Conservation (phyloP, 2,888 invertebrate species). For the Malacosoma neustria region DNA sequence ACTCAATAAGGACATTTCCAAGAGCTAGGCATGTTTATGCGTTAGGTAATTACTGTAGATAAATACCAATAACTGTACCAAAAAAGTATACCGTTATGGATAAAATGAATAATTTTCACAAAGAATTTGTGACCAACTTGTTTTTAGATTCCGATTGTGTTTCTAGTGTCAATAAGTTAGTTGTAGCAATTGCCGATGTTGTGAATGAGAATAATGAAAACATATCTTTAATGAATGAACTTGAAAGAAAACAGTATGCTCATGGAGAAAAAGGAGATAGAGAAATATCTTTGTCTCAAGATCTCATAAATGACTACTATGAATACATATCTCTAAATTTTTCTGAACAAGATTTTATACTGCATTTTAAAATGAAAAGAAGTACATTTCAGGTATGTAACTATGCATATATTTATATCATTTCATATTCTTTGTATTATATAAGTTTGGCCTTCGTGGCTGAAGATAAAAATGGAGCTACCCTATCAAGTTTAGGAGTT, state of each 20-base stretch:
- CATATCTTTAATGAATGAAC: constrained; percentile 29
- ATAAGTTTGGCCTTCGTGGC: no score
- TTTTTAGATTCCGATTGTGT: constrained; percentile 52
- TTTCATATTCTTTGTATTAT: no score
- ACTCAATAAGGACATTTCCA: no score
- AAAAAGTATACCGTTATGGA: no score
- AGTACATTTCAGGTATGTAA: constrained; percentile 44
- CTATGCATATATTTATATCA: no score
- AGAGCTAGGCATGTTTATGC: no score
- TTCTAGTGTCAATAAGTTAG: constrained; percentile 41
- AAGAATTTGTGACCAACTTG: constrained; percentile 48
- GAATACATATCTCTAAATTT: constrained; percentile 37
- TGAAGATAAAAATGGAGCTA: no score
- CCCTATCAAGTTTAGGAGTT: no score
- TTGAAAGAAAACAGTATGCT: constrained; percentile 26
- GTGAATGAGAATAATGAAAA: constrained; percentile 51
- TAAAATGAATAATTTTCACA: constrained; percentile 38
- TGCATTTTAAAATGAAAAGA: constrained; percentile 45
- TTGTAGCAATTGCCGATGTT: constrained; percentile 49
- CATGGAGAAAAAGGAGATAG: constrained; percentile 11
- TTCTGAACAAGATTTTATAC: constrained; percentile 40
- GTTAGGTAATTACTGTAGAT: no score
- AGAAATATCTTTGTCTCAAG: constrained; percentile 6
- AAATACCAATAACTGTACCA: no score
- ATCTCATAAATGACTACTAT: constrained; percentile 29